A percentile compares a stretch with the other conserved stretches of the same genome.
These are phyloP conservation scores for Litoditis marina DNA, from an alignment of 2,888 invertebrate genomes.

Conservation along the genomic window DNA sequence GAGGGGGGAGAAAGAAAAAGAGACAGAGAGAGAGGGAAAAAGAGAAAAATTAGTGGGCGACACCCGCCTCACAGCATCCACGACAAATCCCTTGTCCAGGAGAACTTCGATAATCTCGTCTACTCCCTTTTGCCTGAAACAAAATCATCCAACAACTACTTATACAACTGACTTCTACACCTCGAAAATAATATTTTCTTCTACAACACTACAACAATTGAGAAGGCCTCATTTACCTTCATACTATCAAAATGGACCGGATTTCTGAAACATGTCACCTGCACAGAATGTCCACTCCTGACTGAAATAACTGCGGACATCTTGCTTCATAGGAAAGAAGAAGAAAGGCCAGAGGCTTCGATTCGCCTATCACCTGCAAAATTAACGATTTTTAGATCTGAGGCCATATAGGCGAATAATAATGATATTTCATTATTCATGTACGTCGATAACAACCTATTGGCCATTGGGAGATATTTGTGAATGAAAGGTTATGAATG, in stretches of 20 bases:
- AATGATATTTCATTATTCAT: not conserved
- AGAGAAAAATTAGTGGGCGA: too few species aligned
- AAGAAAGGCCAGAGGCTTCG: constrained; percentile 43
- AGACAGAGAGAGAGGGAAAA: too few species aligned
- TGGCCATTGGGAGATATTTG: too few species aligned
- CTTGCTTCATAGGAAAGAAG: constrained; percentile 39
- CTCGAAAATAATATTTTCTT: not conserved
- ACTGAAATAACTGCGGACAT: constrained; percentile 42
- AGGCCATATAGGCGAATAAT: too few species aligned
- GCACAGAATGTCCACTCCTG: constrained; percentile 37
- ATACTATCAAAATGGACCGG: not conserved
- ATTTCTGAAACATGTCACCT: constrained; percentile 3
- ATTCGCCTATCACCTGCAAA: constrained; percentile 37
- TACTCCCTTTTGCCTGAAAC: constrained; percentile 23
- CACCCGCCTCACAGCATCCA: constrained; percentile 16
- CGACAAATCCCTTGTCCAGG: constrained; percentile 23
- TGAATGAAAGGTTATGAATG: too few species aligned
- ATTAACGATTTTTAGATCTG: too few species aligned
- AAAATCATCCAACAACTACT: too few species aligned
- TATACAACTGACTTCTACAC: too few species aligned
- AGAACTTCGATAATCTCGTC: constrained; percentile 42
- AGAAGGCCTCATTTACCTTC: not conserved
- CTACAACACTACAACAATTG: not conserved
- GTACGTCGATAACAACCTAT: too few species aligned
- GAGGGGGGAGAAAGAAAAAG: too few species aligned